phyloP scores from a whole-genome alignment of 2,888 invertebrate species.

The Amblyjoppa proteus region DNA sequence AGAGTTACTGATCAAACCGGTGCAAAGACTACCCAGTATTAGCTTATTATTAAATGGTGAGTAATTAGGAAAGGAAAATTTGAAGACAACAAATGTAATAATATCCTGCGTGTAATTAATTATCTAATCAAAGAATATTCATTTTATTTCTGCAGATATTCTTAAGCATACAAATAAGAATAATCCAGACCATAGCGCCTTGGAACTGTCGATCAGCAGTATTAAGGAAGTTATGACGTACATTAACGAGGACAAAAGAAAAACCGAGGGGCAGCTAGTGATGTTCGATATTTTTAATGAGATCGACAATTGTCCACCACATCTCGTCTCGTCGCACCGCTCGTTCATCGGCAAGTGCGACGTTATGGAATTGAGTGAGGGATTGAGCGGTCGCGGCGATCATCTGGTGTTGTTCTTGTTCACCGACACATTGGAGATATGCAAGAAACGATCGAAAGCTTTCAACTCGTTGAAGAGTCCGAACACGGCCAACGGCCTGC shows the following conservation, averaged over 20 bases:
- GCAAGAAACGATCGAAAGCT: constrained; percentile 93
- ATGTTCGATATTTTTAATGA: constrained; percentile 99
- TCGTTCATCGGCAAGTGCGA: constrained; percentile 95
- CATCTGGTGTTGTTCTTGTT: constrained; percentile 96
- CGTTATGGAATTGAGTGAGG: constrained; percentile 94
- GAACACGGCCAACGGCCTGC: constrained; percentile 87
- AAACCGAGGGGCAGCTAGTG: constrained; percentile 97
- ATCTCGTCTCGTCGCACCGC: constrained; percentile 96
- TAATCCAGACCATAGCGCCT: constrained; percentile 94
- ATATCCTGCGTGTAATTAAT: neutral
- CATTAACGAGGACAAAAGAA: constrained; percentile 98
- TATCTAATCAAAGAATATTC: neutral
- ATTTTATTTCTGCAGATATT: constrained; percentile 88
- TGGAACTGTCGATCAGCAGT: constrained; percentile 94
- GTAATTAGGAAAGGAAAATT: constrained; percentile 74
- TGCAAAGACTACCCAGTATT: constrained; percentile 98
- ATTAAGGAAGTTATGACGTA: constrained; percentile 97
- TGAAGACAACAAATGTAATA: neutral
- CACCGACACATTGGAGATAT: constrained; percentile 97
- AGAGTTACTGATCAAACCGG: constrained; percentile 98
- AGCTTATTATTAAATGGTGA: constrained; percentile 96
- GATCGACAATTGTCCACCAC: constrained; percentile 98
- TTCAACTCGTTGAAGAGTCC: constrained; percentile 91
- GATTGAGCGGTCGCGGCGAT: constrained; percentile 94
- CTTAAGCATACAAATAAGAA: constrained; percentile 95